Conservation (phyloP, 2,888 invertebrate genomes). For the Glomeris marginata region DNA sequence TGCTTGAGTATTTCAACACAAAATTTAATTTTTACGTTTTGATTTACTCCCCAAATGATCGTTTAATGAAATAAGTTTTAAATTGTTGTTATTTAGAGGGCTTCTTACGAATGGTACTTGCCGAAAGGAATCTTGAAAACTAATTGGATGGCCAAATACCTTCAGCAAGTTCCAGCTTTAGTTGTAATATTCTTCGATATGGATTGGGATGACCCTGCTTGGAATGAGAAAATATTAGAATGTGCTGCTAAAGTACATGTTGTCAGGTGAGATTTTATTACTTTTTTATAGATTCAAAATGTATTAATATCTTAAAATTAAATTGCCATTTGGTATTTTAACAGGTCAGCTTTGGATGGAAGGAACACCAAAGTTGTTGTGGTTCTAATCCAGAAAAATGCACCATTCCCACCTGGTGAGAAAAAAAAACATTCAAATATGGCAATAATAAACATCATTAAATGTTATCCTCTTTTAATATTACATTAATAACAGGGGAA, state of each 20-base stretch:
- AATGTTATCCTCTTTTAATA: not conserved
- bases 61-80: not conserved
- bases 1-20: too few relatives aligned
- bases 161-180: slow-evolving; percentile 76
- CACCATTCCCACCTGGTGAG: slow-evolving; percentile 43
- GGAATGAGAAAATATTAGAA: slow-evolving; percentile 90
- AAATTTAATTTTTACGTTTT: not conserved
- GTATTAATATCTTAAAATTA: too few relatives aligned
- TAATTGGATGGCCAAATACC: slow-evolving; percentile 89
- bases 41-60: not conserved
- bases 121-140: slow-evolving; percentile 86
- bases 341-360: slow-evolving; percentile 53
- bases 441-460: not conserved
- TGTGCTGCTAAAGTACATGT: slow-evolving; percentile 75
- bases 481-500: slow-evolving; percentile 39
- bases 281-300: too few relatives aligned
- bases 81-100: slow-evolving; percentile 39
- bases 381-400: slow-evolving; percentile 70
- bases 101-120: slow-evolving; percentile 88
- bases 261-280: slow-evolving; percentile 34
- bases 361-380: slow-evolving; percentile 50
- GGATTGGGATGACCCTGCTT: slow-evolving; percentile 89
- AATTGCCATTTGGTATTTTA: too few relatives aligned
- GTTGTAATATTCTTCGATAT: slow-evolving; percentile 91
- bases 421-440: too few relatives aligned